Conservation (phyloP, 2,888 invertebrate species). For the Tachina fera region DNA sequence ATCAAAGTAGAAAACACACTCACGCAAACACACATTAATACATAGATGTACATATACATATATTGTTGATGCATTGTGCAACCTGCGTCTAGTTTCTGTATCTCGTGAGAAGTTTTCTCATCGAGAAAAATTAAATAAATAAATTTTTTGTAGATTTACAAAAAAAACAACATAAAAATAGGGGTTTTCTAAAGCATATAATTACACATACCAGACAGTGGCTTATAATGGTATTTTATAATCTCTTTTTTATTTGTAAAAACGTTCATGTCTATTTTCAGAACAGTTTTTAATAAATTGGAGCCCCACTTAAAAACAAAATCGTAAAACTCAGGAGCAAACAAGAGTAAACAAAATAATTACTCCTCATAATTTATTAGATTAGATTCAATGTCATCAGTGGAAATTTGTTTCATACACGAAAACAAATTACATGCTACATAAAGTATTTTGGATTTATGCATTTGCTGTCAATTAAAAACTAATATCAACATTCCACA, state of each 20-base stretch:
- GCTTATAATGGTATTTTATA: too few species aligned
- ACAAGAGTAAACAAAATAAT: not conserved
- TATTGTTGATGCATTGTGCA: too few species aligned
- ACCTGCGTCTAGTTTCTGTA: too few species aligned
- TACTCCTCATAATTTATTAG: not conserved
- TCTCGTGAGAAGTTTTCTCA: too few species aligned
- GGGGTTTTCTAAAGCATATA: too few species aligned
- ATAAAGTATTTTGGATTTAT: slow-evolving; percentile 9
- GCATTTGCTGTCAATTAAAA: slow-evolving; percentile 29
- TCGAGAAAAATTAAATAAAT: too few species aligned
- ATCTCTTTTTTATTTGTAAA: not conserved
- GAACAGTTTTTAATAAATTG: slow-evolving; percentile 8
- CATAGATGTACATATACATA: too few species aligned
- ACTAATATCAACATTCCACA: slow-evolving; percentile 57
- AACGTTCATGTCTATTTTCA: not conserved
- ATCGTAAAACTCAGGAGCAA: slow-evolving; percentile 12
- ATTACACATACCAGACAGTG: too few species aligned
- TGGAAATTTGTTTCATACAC: not conserved
- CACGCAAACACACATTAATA: too few species aligned
- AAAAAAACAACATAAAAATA: too few species aligned
- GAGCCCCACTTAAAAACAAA: not conserved
- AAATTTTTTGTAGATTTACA: too few species aligned
- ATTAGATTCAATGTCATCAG: not conserved
- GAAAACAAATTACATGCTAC: not conserved
- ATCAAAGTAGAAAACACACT: too few species aligned